Conservation (phyloP, 2,797 vertebrate species). For the Podargus strigoides region DNA sequence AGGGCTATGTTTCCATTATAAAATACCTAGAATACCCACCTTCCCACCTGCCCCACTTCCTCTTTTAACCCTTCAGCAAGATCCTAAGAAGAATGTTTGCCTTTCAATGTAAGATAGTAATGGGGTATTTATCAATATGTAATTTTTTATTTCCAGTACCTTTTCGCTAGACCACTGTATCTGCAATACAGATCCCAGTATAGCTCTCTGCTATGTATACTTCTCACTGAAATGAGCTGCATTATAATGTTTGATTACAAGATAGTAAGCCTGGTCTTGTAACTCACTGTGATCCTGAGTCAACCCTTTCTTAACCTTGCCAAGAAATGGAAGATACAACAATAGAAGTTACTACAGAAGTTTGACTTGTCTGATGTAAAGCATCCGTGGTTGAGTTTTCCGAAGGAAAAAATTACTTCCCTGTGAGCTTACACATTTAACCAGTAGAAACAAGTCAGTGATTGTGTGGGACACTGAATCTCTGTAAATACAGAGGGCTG, state of each 20-base stretch:
- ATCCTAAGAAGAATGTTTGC: neutral
- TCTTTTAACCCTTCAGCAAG: neutral
- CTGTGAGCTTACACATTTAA: neutral
- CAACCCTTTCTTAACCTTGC: neutral
- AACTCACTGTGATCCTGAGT: neutral
- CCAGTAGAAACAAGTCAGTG: neutral
- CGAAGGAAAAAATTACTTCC: neutral
- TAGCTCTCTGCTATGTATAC: neutral
- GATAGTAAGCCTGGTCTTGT: neutral
- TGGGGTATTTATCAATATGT: neutral
- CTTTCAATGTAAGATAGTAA: neutral
- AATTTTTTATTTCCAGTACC: neutral
- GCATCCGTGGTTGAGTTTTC: neutral
- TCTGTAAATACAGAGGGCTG: neutral
- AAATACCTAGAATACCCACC: neutral
- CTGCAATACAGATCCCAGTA: neutral
- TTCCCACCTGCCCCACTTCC: neutral
- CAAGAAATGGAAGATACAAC: neutral
- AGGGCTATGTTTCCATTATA: neutral
- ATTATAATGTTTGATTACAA: neutral
- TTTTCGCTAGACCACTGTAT: neutral
- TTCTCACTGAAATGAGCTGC: neutral
- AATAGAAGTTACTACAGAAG: neutral
- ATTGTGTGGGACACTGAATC: neutral
- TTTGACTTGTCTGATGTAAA: neutral